Conservation (phyloP, 2,888 invertebrate species). For the Papilio elwesi region DNA sequence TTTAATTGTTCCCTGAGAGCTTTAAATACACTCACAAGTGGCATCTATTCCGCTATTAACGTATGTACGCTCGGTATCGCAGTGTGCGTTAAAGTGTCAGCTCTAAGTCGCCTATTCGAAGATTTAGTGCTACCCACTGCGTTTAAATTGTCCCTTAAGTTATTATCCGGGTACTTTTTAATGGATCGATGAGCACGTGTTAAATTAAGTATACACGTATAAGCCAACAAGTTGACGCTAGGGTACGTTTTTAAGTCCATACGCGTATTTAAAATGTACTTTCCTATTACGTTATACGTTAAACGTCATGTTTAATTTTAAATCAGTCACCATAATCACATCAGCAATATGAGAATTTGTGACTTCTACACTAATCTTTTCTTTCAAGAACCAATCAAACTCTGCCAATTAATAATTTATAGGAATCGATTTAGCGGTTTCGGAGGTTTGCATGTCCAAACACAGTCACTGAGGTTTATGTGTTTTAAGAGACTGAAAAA, state of each 20-base stretch:
- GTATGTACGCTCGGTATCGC: slow-evolving; percentile 55
- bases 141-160: slow-evolving; percentile 44
- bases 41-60: slow-evolving; percentile 69
- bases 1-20: slow-evolving; percentile 64
- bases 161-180: slow-evolving; percentile 47
- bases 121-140: slow-evolving; percentile 53
- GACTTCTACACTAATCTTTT: not conserved
- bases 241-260: not conserved
- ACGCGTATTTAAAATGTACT: not conserved
- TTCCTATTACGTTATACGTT: slow-evolving; percentile 1
- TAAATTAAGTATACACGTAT: slow-evolving; percentile 35
- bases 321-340: not conserved
- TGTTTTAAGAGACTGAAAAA: too few relatives aligned
- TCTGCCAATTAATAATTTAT: too few relatives aligned
- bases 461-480: too few relatives aligned
- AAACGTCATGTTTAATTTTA: too few relatives aligned
- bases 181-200: slow-evolving; percentile 50
- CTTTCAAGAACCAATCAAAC: not conserved
- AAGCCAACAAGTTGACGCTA: slow-evolving; percentile 1
- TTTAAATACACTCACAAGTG: slow-evolving; percentile 67
- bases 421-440: too few relatives aligned
- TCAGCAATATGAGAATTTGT: not conserved
- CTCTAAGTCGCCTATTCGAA: slow-evolving; percentile 51
- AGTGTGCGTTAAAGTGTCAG: slow-evolving; percentile 55
- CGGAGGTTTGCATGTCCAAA: too few relatives aligned